phyloP scores from a whole-genome alignment of 2,888 invertebrate species.

The Ferdinandea cuprea region DNA sequence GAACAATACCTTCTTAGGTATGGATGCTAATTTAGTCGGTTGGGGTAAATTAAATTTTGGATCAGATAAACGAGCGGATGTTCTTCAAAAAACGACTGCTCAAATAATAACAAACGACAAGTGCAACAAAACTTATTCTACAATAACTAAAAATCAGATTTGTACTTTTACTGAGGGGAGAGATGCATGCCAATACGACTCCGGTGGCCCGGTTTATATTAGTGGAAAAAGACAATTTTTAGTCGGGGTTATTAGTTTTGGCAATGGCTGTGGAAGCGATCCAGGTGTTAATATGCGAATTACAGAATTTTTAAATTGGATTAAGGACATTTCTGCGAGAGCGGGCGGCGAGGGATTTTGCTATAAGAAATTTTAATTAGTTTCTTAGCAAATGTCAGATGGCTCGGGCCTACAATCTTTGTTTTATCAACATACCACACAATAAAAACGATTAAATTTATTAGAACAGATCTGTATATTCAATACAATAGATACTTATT shows the following conservation, averaged over 20 bases:
- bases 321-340: neutral
- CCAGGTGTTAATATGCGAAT: neutral
- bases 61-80: too few relatives aligned
- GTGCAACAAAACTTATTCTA: neutral
- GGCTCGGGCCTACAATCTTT: too few relatives aligned
- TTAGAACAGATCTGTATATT: conserved; percentile 40
- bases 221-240: neutral
- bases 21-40: too few relatives aligned
- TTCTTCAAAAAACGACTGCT: too few relatives aligned
- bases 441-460: neutral
- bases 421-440: too few relatives aligned
- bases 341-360: neutral
- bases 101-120: neutral
- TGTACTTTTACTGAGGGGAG: neutral
- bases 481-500: conserved; percentile 31
- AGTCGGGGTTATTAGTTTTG: neutral
- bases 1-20: too few relatives aligned
- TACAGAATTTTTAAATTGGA: neutral
- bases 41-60: too few relatives aligned
- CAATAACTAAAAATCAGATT: neutral
- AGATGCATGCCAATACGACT: conserved; percentile 5
- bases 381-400: too few relatives aligned
- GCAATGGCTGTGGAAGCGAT: neutral
- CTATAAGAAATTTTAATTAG: neutral
- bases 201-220: neutral